Percentiles rank a stretch among this genome's conserved stretches.
Evolutionary conservation across 2,797 vertebrate genomes (phyloP).

Genomic region (Arnoldichthys spilopterus): DNA sequence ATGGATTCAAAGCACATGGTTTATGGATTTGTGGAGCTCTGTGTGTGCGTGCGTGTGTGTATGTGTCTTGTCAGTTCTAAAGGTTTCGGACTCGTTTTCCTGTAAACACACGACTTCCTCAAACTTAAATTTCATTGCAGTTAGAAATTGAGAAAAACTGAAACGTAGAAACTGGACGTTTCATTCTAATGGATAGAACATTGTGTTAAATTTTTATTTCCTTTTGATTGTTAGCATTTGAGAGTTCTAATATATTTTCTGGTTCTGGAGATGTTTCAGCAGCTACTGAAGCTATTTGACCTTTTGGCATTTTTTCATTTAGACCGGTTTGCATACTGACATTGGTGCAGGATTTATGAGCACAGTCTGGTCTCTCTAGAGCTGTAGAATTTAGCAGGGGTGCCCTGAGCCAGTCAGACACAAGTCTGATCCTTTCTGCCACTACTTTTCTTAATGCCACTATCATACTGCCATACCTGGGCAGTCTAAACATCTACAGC

Average conservation of each 20-base stretch:
- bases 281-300: background rate
- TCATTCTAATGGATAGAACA: background rate
- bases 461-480: background rate
- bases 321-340: background rate
- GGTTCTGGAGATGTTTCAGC: background rate
- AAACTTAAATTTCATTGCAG: background rate
- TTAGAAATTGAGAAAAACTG: background rate
- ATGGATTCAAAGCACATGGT: background rate
- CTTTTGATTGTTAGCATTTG: background rate
- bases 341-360: background rate
- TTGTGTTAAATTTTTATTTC: too few relatives aligned
- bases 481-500: background rate
- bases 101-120: background rate
- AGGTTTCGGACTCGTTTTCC: background rate
- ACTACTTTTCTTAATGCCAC: too few relatives aligned
- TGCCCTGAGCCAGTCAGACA: background rate
- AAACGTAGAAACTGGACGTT: background rate
- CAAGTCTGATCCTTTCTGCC: too few relatives aligned
- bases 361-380: constrained; percentile 5
- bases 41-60: constrained; percentile 35
- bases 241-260: background rate
- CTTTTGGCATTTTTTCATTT: constrained; percentile 13
- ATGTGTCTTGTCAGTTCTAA: constrained; percentile 12
- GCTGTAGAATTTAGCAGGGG: background rate
- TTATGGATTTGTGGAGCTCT: background rate